These are phyloP conservation scores for Heloderma charlesbogerti DNA, from an alignment of 2,113 vertebrate genomes.

Conservation along the genomic window DNA sequence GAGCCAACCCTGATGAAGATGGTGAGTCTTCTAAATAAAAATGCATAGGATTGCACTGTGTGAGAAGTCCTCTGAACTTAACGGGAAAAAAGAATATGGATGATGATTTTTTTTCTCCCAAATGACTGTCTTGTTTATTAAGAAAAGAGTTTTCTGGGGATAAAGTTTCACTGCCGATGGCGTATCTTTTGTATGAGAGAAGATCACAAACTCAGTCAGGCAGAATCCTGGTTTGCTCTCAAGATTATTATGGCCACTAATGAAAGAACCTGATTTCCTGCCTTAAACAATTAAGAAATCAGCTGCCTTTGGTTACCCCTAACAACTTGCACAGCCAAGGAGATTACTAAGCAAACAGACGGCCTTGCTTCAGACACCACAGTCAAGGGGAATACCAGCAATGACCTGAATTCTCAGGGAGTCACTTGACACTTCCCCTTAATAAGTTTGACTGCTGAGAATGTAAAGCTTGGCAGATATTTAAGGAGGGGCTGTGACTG, in stretches of 20 bases:
- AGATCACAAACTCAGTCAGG: constrained; percentile 73
- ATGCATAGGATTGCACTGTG: background rate
- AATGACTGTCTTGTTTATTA: constrained; percentile 45
- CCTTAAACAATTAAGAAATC: constrained; percentile 82
- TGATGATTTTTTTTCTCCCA: background rate
- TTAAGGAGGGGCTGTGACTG: constrained; percentile 53
- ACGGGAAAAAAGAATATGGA: background rate
- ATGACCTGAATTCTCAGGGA: constrained; percentile 70
- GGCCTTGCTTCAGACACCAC: constrained; percentile 68
- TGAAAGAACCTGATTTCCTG: constrained; percentile 79
- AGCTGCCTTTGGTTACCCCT: constrained; percentile 84
- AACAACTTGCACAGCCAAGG: constrained; percentile 80
- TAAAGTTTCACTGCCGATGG: constrained; percentile 53
- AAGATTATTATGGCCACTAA: constrained; percentile 79
- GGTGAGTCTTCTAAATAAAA: background rate
- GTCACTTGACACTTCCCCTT: constrained; percentile 69
- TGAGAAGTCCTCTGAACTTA: background rate
- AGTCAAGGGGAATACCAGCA: constrained; percentile 70
- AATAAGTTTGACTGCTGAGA: constrained; percentile 74
- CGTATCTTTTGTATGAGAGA: constrained; percentile 70
- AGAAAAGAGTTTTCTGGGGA: constrained; percentile 45
- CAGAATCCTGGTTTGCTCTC: constrained; percentile 71
- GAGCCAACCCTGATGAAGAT: background rate
- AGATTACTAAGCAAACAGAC: constrained; percentile 81
- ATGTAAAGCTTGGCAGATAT: constrained; percentile 59